A percentile compares a stretch with the other conserved stretches of the same genome.
These are phyloP conservation scores for Elmis aenea DNA, from an alignment of 2,888 invertebrate genomes.

Conservation along the genomic window DNA sequence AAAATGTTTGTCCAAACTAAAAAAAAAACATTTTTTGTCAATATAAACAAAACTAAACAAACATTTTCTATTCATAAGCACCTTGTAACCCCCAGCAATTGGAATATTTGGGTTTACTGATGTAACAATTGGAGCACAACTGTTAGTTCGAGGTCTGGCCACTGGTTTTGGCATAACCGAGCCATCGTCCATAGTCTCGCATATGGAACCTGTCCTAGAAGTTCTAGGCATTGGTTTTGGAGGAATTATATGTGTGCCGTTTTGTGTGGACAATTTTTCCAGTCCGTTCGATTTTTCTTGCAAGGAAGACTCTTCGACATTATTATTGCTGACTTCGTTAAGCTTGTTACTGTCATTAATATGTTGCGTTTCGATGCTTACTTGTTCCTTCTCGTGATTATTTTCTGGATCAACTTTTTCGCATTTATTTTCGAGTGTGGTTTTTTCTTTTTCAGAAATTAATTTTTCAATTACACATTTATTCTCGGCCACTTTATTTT, in stretches of 20 bases:
- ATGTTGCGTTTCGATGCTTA: too few species aligned
- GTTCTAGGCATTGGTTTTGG: conserved; percentile 79
- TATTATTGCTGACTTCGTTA: conserved; percentile 35
- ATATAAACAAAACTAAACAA: too few species aligned
- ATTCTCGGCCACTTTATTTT: too few species aligned
- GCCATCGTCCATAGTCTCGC: conserved; percentile 56
- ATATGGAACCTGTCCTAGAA: conserved; percentile 65
- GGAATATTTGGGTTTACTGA: conserved; percentile 53
- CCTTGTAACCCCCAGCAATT: conserved; percentile 68
- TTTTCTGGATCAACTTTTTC: conserved; percentile 10
- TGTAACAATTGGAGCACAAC: conserved; percentile 54
- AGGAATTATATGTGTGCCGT: conserved; percentile 43
- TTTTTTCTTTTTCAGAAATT: conserved; percentile 4
- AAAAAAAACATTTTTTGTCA: too few species aligned
- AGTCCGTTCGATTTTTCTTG: conserved; percentile 26
- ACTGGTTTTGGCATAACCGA: conserved; percentile 57
- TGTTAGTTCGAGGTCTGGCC: conserved; percentile 64
- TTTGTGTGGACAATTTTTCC: conserved; percentile 13
- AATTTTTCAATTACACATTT: too few species aligned
- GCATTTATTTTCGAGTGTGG: conserved; percentile 1
- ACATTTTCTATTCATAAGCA: conserved; percentile 40
- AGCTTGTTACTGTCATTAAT: conserved; percentile 20
- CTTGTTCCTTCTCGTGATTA: too few species aligned
- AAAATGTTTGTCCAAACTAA: not conserved
- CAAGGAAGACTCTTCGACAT: conserved; percentile 28